Evolutionary conservation across 2,888 invertebrate genomes (phyloP).

Genomic region (Tenthredo distinguenda): DNA sequence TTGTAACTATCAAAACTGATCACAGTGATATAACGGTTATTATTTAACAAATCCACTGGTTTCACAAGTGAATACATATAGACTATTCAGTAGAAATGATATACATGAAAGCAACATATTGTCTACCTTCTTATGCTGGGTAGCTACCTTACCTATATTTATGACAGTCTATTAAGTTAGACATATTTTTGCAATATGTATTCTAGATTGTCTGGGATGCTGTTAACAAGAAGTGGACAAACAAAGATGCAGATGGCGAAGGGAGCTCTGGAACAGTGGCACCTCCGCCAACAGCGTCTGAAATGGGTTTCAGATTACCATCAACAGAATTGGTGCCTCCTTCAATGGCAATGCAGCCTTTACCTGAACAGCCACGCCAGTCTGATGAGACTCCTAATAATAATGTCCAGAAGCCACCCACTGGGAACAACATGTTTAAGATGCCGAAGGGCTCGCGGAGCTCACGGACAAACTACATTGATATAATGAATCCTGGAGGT

Average conservation of each 20-base stretch:
- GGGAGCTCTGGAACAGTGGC: constrained; percentile 80
- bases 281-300: constrained; percentile 86
- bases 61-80: neutral
- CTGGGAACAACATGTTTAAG: constrained; percentile 87
- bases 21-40: neutral
- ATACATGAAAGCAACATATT: neutral
- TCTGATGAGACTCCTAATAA: constrained; percentile 20
- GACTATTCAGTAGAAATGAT: neutral
- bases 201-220: constrained; percentile 95
- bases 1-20: neutral
- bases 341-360: constrained; percentile 66
- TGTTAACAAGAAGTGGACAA: constrained; percentile 91
- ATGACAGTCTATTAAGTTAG: neutral
- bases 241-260: constrained; percentile 87
- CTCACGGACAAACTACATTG: constrained; percentile 87
- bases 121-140: neutral
- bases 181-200: neutral
- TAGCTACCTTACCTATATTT: neutral
- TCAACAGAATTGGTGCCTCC: constrained; percentile 51
- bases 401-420: constrained; percentile 68
- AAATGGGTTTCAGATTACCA: constrained; percentile 74
- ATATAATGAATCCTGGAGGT: constrained; percentile 91
- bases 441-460: constrained; percentile 86
- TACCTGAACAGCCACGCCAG: constrained; percentile 58
- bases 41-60: neutral